Base-by-base conservation (phyloP, 1,140 invertebrate species). In the Harlomillsia oculata region DNA sequence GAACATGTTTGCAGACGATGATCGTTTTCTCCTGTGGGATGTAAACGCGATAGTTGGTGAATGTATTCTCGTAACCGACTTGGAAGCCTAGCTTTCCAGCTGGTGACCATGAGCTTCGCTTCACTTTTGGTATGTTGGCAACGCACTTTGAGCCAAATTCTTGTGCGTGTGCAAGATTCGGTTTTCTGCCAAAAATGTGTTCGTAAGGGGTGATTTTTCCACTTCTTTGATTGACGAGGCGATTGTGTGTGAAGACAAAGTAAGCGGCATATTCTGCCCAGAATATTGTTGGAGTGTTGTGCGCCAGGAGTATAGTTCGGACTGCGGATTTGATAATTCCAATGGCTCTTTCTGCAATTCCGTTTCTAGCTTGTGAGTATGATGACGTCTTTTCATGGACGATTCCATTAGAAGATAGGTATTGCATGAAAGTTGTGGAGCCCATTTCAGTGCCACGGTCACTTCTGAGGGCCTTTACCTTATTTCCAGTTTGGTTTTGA, bases 321-420 rank as follows among this genome's bases (percentile, higher is more conserved):
- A 28, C 37, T 8, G 23, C 21, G 1, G 39, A 34, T 18, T 52
- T 6, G 5, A 36, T 1, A 11, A 67, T 70, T 37, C 70, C 32
- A 51, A 71, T 71, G 28, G 68, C 69, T 37, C 71, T 43, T 60
- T 76, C 75, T n/a, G 69, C 67, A 23, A 62, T 62, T 6, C 74
- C 73, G 64, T 78, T 79, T 56, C 75, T 69, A 63, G 78, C 57
- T 0, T 74, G 72, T 4, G 69, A 72, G 56, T 76, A 76, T 1
- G 68, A 51, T 16, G 59, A 62, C n/a, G 68, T 64, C 37, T 32
- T 56, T 40, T 66, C 61, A 55, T 67, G 62, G 5, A 52, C 16
- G 16, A 68, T 66, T 14, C 65, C 64, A 37, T 63, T 44, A 18
- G 65, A 26, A 13, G 48, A 36, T 5, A 70, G 53, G 46, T 65